These are phyloP conservation scores for Mareca strepera DNA, from an alignment of 2,797 vertebrate species.

Conservation along the genomic window DNA sequence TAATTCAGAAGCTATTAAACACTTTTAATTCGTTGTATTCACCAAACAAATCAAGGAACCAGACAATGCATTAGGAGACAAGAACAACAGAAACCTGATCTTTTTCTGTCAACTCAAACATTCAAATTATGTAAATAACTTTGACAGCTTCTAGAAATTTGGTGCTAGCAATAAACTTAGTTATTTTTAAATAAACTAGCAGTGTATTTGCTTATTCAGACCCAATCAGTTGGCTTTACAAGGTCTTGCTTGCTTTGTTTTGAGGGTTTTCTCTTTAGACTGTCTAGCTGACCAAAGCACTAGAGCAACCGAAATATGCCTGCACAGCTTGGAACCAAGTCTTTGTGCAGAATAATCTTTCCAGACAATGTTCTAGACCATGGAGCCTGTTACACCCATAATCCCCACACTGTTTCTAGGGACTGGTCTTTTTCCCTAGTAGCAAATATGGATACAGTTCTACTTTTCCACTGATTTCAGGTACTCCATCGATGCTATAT, in stretches of 20 bases:
- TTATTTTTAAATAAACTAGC: not conserved
- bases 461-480: not conserved
- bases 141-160: not conserved
- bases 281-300: not conserved
- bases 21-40: not conserved
- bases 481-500: not conserved
- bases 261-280: not conserved
- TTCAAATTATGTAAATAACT: not conserved
- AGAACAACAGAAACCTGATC: not conserved
- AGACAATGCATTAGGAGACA: not conserved
- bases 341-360: not conserved
- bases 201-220: not conserved
- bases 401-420: not conserved
- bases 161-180: not conserved
- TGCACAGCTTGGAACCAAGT: not conserved
- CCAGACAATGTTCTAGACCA: not conserved
- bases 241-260: not conserved
- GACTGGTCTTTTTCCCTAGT: not conserved
- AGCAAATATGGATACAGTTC: not conserved
- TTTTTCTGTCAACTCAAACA: not conserved
- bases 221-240: rapidly evolving
- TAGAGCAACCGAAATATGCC: rapidly evolving
- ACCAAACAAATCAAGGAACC: not conserved
- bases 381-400: not conserved
- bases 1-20: not conserved